phyloP scores from a whole-genome alignment of 2,888 invertebrate species.

The Drosophila mimica region DNA sequence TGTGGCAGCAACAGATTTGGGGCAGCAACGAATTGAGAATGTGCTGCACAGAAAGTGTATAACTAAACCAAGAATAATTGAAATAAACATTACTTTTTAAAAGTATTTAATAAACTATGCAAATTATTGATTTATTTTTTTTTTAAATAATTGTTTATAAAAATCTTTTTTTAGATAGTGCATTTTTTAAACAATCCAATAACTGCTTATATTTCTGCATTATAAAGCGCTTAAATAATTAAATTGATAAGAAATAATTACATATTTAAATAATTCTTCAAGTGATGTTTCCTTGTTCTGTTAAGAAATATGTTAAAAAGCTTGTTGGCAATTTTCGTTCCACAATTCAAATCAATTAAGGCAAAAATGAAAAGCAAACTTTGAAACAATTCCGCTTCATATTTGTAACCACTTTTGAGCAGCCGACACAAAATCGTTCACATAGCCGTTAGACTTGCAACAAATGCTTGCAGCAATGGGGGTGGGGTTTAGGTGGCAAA shows the following conservation, averaged over 20 bases:
- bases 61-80: neutral
- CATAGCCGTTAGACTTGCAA: slow-evolving; percentile 44
- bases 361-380: neutral
- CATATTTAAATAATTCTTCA: neutral
- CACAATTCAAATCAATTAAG: slow-evolving; percentile 5
- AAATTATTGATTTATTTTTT: neutral
- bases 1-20: slow-evolving; percentile 2
- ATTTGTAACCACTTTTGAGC: slow-evolving; percentile 7
- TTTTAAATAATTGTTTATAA: neutral
- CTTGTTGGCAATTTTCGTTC: slow-evolving; percentile 1
- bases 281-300: too few relatives aligned
- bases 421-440: slow-evolving; percentile 18
- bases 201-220: neutral
- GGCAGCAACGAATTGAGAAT: slow-evolving; percentile 19
- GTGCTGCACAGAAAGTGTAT: slow-evolving; percentile 10
- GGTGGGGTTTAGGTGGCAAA: slow-evolving; percentile 54
- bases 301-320: slow-evolving; percentile 3
- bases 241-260: neutral
- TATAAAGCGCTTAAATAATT: neutral
- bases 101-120: neutral
- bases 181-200: neutral
- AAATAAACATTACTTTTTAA: neutral
- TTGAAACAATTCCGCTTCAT: slow-evolving; percentile 3
- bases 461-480: slow-evolving; percentile 1
- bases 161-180: neutral